Conservation (phyloP, 2,888 invertebrate genomes). For the Eulithis testata region DNA sequence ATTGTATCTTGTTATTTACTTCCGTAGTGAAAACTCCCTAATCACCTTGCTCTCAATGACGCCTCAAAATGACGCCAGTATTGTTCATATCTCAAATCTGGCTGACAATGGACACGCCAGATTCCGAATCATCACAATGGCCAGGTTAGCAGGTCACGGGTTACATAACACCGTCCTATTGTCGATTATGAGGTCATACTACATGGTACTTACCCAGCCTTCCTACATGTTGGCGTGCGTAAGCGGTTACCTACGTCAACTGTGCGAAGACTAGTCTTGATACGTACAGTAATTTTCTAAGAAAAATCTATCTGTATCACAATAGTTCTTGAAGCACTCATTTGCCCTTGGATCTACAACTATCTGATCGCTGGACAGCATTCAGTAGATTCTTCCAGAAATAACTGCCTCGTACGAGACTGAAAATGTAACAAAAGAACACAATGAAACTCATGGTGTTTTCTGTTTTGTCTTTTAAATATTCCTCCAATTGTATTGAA, state of each 20-base stretch:
- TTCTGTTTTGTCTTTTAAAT: too few species aligned
- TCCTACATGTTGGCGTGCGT: slow-evolving; percentile 39
- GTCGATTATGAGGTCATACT: slow-evolving; percentile 70
- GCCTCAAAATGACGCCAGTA: slow-evolving; percentile 3
- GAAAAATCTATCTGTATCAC: background rate
- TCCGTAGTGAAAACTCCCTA: slow-evolving; percentile 2
- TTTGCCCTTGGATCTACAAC: too few species aligned
- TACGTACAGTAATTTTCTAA: background rate
- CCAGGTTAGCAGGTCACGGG: slow-evolving; percentile 67
- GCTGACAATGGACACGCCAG: slow-evolving; percentile 32
- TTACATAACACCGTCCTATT: slow-evolving; percentile 65
- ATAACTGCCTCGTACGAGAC: too few species aligned
- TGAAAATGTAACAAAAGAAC: too few species aligned
- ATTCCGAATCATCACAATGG: slow-evolving; percentile 42
- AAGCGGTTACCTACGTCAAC: slow-evolving; percentile 42
- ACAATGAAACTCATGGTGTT: too few species aligned
- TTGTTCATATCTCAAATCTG: slow-evolving; percentile 33
- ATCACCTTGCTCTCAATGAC: slow-evolving; percentile 23
- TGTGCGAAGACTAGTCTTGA: slow-evolving; percentile 9
- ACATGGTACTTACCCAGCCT: slow-evolving; percentile 38
- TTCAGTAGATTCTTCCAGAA: too few species aligned
- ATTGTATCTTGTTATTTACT: background rate
- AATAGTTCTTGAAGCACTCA: too few species aligned
- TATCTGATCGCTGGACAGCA: too few species aligned
- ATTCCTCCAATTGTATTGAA: too few species aligned